phyloP scores from a whole-genome alignment of 2,888 invertebrate genomes.

The Ormyrus nitidulus region DNA sequence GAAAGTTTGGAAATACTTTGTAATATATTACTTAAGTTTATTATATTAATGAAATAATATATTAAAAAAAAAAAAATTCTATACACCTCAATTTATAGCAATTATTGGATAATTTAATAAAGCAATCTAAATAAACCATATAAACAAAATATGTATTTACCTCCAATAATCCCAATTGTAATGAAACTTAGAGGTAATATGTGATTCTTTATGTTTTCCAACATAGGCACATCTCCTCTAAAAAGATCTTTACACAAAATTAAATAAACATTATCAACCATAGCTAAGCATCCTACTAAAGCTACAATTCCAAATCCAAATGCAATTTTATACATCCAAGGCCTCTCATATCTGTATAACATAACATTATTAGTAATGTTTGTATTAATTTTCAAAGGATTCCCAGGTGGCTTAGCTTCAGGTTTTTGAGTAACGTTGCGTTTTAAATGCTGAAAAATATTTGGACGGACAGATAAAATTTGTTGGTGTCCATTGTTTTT shows the following conservation, averaged over 20 bases:
- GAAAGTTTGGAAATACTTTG: background rate
- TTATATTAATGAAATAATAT: background rate
- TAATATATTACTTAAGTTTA: background rate
- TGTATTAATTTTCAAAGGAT: constrained; percentile 36
- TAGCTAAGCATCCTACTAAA: constrained; percentile 34
- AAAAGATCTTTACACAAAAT: constrained; percentile 45
- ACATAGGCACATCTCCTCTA: background rate
- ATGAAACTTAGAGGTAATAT: constrained; percentile 33
- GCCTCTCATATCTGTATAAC: constrained; percentile 54
- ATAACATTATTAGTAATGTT: constrained; percentile 57
- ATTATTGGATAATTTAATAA: too few relatives aligned
- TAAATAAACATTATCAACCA: constrained; percentile 52
- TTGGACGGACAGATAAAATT: background rate
- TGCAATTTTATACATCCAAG: constrained; percentile 29
- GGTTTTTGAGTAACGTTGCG: too few relatives aligned
- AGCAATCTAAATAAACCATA: too few relatives aligned
- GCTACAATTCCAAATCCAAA: constrained; percentile 30
- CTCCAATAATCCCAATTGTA: constrained; percentile 20
- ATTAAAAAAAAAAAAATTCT: too few relatives aligned
- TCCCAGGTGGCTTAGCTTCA: background rate
- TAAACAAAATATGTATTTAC: constrained; percentile 27
- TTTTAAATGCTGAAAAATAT: constrained; percentile 17
- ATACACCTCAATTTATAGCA: too few relatives aligned
- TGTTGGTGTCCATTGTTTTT: background rate
- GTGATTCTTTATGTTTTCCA: constrained; percentile 19